Evolutionary conservation across 2,797 vertebrate genomes (phyloP).

Genomic region (Takifugu rubripes): DNA sequence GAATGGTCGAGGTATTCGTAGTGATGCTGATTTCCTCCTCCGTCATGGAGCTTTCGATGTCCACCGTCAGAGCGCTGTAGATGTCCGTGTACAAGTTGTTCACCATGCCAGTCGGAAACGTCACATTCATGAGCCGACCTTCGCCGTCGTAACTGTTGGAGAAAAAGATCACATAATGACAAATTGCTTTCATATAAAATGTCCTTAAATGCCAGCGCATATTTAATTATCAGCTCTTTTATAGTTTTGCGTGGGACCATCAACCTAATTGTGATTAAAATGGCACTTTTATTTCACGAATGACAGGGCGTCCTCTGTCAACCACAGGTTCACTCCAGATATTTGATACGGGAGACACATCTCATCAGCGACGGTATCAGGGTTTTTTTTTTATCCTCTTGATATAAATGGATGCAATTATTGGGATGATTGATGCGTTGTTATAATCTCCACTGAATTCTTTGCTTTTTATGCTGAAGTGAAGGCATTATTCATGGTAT

Average conservation of each 20-base stretch:
- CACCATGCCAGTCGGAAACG: constrained; percentile 94
- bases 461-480: constrained; percentile 33
- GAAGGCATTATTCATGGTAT: constrained; percentile 36
- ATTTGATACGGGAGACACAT: constrained; percentile 50
- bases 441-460: constrained; percentile 44
- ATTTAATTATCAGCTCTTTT: constrained; percentile 52
- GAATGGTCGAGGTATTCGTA: constrained; percentile 90
- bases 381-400: constrained; percentile 14
- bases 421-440: constrained; percentile 59
- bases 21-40: constrained; percentile 95
- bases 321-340: constrained; percentile 44
- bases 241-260: constrained; percentile 30
- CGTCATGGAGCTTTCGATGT: constrained; percentile 88
- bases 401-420: constrained; percentile 41
- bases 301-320: constrained; percentile 27
- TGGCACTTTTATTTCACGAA: constrained; percentile 44
- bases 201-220: constrained; percentile 1
- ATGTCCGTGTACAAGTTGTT: constrained; percentile 92
- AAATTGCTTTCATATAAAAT: constrained; percentile 1
- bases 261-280: constrained; percentile 60
- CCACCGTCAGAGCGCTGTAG: constrained; percentile 88
- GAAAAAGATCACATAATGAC: constrained; percentile 33
- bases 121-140: constrained; percentile 94
- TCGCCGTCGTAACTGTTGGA: constrained; percentile 91
- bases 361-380: constrained; percentile 31